A percentile compares a stretch with the other conserved stretches of the same genome.
Conservation (phyloP, 2,888 invertebrate genomes). For the Coecobrya sp. region DNA sequence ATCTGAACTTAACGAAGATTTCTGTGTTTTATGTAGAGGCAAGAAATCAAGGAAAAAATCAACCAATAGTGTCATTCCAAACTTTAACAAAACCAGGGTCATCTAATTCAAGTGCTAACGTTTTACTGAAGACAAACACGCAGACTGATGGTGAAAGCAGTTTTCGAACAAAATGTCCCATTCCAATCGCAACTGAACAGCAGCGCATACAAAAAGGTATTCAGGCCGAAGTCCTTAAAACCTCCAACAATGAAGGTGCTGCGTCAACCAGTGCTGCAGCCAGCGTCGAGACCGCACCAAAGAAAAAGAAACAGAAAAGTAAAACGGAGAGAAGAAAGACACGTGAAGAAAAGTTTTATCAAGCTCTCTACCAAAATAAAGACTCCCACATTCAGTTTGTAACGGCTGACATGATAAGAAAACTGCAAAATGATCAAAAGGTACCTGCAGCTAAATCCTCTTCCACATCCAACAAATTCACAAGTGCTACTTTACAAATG, state of each 20-base stretch:
- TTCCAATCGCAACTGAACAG: too few relatives aligned
- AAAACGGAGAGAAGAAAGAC: constrained; percentile 77
- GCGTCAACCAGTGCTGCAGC: neutral
- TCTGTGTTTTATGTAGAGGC: too few relatives aligned
- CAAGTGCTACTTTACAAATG: neutral
- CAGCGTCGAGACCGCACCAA: constrained; percentile 13
- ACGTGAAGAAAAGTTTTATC: constrained; percentile 80
- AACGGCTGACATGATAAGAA: constrained; percentile 75
- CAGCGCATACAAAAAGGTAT: too few relatives aligned
- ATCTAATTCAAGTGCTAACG: too few relatives aligned
- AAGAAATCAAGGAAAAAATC: neutral
- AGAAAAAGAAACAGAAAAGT: constrained; percentile 75
- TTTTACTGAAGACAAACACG: too few relatives aligned
- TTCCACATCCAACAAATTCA: neutral
- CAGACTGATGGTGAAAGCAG: too few relatives aligned
- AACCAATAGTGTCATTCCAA: neutral
- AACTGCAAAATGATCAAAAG: constrained; percentile 55
- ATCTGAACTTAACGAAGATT: too few relatives aligned
- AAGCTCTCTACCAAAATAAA: constrained; percentile 82
- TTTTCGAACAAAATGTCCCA: too few relatives aligned
- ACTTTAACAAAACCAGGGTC: too few relatives aligned
- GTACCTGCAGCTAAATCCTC: neutral
- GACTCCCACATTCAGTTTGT: constrained; percentile 84
- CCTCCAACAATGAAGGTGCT: too few relatives aligned
- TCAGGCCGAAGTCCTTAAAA: too few relatives aligned